These are phyloP conservation scores for human DNA, from an alignment of 2,113 vertebrate species.

Conservation along the genomic window DNA sequence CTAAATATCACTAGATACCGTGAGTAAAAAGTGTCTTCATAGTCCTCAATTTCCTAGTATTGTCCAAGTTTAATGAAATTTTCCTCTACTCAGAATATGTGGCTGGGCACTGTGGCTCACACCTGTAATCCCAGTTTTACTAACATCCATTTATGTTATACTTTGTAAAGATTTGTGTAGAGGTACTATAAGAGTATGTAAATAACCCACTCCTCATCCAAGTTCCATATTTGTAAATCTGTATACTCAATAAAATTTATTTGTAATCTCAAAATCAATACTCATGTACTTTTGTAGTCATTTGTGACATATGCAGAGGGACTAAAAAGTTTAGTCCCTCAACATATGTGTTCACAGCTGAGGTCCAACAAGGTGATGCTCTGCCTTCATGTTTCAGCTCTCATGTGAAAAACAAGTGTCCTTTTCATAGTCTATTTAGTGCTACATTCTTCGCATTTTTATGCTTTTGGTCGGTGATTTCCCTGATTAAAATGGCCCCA, in stretches of 20 bases:
- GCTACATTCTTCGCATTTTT: not conserved
- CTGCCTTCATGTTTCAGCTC: not conserved
- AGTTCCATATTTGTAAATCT: not conserved
- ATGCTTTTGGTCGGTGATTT: not conserved
- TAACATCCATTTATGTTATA: not conserved
- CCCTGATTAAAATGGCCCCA: not conserved
- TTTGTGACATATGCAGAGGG: not conserved
- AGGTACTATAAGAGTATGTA: not conserved
- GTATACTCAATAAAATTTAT: not conserved
- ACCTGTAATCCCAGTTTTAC: too few relatives aligned
- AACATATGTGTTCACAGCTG: not conserved
- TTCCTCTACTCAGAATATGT: slow-evolving; percentile 30
- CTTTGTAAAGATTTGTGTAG: not conserved
- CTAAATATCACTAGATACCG: not conserved
- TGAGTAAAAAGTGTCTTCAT: not conserved
- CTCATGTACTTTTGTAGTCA: not conserved
- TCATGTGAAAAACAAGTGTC: not conserved
- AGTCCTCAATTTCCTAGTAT: not conserved
- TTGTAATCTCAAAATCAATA: not conserved
- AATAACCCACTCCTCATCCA: not conserved
- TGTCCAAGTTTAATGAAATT: slow-evolving; percentile 2
- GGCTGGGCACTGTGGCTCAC: too few relatives aligned
- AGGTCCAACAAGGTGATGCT: not conserved
- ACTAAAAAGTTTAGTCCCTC: not conserved
- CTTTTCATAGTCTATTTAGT: not conserved